phyloP scores from a whole-genome alignment of 2,113 vertebrate species.

The Seriola dumerili region DNA sequence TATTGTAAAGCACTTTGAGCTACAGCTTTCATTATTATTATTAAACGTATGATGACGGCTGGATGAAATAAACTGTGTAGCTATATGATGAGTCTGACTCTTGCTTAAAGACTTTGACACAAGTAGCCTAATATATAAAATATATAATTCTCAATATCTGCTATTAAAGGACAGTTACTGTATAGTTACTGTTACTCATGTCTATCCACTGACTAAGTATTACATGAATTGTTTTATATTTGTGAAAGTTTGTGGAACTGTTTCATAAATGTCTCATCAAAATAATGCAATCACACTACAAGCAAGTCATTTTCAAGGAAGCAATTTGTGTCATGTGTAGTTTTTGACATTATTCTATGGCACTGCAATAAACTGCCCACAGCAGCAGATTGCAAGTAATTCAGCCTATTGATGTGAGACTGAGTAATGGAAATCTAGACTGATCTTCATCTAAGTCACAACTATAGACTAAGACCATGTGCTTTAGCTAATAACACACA shows the following conservation, averaged over 20 bases:
- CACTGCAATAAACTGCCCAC: background rate
- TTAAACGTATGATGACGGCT: background rate
- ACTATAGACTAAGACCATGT: no score
- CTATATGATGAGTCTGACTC: no score
- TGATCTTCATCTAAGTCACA: no score
- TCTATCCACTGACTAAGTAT: no score
- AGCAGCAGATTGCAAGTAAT: background rate
- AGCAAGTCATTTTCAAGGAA: background rate
- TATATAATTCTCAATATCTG: no score
- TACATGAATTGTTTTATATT: background rate
- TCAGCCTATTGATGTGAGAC: background rate
- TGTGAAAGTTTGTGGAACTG: background rate
- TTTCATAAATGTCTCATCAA: background rate
- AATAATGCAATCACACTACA: background rate
- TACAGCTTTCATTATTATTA: no score
- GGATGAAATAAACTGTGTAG: background rate
- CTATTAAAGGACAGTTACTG: no score
- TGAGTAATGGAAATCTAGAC: background rate
- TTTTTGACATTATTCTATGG: background rate
- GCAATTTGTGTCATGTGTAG: background rate
- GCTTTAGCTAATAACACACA: no score
- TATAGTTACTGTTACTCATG: no score
- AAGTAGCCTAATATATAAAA: no score
- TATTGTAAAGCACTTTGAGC: no score
- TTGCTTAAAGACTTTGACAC: no score